Evolutionary conservation across 2,888 invertebrate genomes (phyloP), one percentile per base, ranked within the genome.

Genomic region (Esperia sulphurella): DNA sequence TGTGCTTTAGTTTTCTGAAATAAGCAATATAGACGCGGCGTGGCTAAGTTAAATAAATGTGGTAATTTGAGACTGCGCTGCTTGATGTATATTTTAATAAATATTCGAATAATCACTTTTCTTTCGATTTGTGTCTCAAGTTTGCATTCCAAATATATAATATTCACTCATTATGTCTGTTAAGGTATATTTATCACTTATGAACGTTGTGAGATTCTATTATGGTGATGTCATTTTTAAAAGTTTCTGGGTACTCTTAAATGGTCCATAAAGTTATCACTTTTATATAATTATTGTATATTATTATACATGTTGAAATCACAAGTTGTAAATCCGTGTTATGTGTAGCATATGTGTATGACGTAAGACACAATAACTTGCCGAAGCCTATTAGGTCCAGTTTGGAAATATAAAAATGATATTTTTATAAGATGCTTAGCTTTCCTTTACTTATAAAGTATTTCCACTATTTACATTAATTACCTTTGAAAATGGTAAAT

Each of bases 341-440:
- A 51, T 43, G 46, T 50, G 37, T 14, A 44, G 21, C 31, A 37
- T 40, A 35, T 50, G 52, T 68, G 59, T 69, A 59, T 59, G n/a
- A 61, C 63, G 58, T 65, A 63, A 68, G 60, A 67, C 64, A 71
- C 68, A 58, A 61, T 66, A 65, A 77, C 72, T 79, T 77, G 78
- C 80, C 71, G 73, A 73, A 59, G 76, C 72, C 75, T 74, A 65
- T 75, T 76, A 75, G 75, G 81, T 82, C 79, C 82, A 79, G 58
- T 65, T 66, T 73, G 67, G 69, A 74, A 73, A 71, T 70, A 74
- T 71, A 73, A 71, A 79, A 78, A 76, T 65, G 61, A 82, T 89
- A 89, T 89, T 89, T 88, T 89, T 88, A 73, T 89, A 88, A 86
- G 76, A 86, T 79, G 89, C 89, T 88, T 88, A 87, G 89, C 89